phyloP scores from a whole-genome alignment of 2,888 invertebrate genomes.

The Steromphala cineraria region DNA sequence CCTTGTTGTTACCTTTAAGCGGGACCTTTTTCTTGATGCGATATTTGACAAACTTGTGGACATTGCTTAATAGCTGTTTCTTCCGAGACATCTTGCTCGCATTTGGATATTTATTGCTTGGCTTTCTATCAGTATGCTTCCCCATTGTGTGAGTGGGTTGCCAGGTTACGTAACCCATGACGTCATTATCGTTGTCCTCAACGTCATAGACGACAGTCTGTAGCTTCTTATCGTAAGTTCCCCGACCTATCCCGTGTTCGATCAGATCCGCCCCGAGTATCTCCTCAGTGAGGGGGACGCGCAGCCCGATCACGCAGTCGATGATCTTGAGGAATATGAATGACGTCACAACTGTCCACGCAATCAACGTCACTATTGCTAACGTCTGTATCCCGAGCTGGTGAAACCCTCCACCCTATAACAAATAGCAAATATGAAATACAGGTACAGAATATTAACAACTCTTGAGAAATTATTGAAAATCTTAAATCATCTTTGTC shows the following conservation, averaged over 20 bases:
- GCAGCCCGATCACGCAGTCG: slow-evolving; percentile 76
- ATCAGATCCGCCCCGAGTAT: slow-evolving; percentile 91
- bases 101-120: too few relatives aligned
- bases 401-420: slow-evolving; percentile 87
- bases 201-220: slow-evolving; percentile 30
- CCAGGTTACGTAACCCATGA: background rate
- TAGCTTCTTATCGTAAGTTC: slow-evolving; percentile 46
- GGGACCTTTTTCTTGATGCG: too few relatives aligned
- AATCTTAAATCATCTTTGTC: too few relatives aligned
- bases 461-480: too few relatives aligned
- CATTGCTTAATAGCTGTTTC: background rate
- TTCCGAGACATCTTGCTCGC: background rate
- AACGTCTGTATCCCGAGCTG: slow-evolving; percentile 88
- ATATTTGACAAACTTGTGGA: background rate
- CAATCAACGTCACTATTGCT: slow-evolving; percentile 82
- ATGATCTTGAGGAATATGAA: slow-evolving; percentile 80
- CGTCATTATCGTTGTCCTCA: slow-evolving; percentile 14
- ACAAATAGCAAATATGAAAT: background rate
- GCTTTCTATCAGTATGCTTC: background rate
- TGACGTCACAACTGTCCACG: slow-evolving; percentile 87
- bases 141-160: background rate
- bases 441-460: too few relatives aligned
- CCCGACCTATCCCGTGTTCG: slow-evolving; percentile 80
- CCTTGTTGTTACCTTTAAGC: too few relatives aligned
- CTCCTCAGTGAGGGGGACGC: slow-evolving; percentile 91